A percentile compares a stretch with the other conserved stretches of the same genome.
Conservation (phyloP, 2,888 invertebrate species). For the Diaphora mendica region DNA sequence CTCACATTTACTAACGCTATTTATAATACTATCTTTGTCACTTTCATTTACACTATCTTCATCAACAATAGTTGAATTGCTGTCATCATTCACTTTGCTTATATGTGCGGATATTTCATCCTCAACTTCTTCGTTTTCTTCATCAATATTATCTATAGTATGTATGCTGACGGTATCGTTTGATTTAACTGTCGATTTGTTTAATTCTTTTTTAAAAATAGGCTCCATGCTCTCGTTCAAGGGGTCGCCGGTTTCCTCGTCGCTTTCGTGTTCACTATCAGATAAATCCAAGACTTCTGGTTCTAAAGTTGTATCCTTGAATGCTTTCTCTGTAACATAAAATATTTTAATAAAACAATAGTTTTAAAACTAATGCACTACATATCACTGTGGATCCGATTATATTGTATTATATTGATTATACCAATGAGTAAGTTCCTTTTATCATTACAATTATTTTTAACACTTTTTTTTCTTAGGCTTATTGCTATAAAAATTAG, state of each 20-base stretch:
- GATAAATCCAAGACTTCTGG: slow-evolving; percentile 58
- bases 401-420: background rate
- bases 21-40: slow-evolving; percentile 12
- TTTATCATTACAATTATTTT: background rate
- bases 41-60: slow-evolving; percentile 47
- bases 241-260: slow-evolving; percentile 60
- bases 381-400: background rate
- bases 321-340: slow-evolving; percentile 66
- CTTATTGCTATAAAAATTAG: background rate
- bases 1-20: slow-evolving; percentile 14
- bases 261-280: slow-evolving; percentile 65
- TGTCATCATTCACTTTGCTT: slow-evolving; percentile 49
- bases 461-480: background rate
- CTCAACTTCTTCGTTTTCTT: slow-evolving; percentile 46
- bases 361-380: slow-evolving; percentile 4
- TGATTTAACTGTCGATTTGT: slow-evolving; percentile 56
- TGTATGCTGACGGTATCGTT: slow-evolving; percentile 39
- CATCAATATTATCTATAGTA: slow-evolving; percentile 41
- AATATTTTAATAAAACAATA: slow-evolving; percentile 8
- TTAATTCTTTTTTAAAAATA: slow-evolving; percentile 67
- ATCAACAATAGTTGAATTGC: slow-evolving; percentile 42
- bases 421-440: background rate
- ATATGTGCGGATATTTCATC: slow-evolving; percentile 53
- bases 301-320: slow-evolving; percentile 48
- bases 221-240: slow-evolving; percentile 76